These are phyloP conservation scores for Mythimna loreyi DNA, from an alignment of 2,888 invertebrate genomes.

Conservation along the genomic window DNA sequence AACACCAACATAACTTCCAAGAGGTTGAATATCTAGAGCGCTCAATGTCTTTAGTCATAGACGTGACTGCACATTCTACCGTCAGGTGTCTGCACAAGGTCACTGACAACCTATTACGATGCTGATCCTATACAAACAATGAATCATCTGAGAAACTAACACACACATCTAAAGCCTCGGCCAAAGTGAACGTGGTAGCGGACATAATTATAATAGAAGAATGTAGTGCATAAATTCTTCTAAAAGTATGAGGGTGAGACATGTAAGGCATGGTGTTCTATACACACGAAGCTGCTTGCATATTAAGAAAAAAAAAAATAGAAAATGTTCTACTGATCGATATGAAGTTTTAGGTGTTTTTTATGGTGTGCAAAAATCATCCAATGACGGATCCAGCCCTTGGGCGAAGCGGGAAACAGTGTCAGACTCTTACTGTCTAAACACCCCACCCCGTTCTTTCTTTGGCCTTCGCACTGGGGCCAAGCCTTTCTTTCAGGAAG, in stretches of 20 bases:
- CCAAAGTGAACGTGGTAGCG: not conserved
- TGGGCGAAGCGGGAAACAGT: too few relatives aligned
- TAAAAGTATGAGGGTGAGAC: too few relatives aligned
- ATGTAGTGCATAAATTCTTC: too few relatives aligned
- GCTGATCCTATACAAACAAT: constrained; percentile 42
- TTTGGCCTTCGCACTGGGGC: too few relatives aligned
- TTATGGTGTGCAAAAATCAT: too few relatives aligned
- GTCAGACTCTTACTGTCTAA: too few relatives aligned
- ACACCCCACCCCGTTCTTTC: too few relatives aligned
- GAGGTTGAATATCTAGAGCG: constrained; percentile 18
- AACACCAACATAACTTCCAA: not conserved
- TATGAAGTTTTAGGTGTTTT: not conserved
- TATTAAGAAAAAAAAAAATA: not conserved
- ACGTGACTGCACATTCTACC: constrained; percentile 8
- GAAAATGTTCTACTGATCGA: not conserved
- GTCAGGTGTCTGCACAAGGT: constrained; percentile 48
- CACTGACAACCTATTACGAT: constrained; percentile 34
- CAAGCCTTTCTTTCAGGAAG: too few relatives aligned
- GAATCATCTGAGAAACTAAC: constrained; percentile 36
- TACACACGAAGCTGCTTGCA: not conserved
- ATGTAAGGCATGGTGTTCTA: not conserved
- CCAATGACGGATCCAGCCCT: too few relatives aligned
- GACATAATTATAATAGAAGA: not conserved
- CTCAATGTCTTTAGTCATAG: constrained; percentile 34
- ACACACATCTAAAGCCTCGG: not conserved